These are phyloP conservation scores for Emmelina monodactyla DNA, from an alignment of 2,888 invertebrate species.

Conservation along the genomic window DNA sequence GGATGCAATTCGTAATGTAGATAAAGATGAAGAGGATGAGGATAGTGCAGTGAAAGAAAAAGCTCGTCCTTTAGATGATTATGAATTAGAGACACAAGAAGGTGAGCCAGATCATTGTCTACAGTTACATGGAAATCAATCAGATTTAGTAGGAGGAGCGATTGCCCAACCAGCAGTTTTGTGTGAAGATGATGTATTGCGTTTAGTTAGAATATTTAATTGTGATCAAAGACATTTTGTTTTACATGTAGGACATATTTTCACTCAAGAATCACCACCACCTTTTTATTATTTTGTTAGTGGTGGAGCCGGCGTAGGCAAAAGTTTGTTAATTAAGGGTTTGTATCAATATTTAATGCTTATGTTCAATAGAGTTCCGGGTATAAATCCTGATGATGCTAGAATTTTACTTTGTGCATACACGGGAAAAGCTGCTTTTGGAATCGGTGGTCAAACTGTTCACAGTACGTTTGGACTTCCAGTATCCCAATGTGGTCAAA, in stretches of 20 bases:
- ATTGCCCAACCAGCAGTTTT: too few relatives aligned
- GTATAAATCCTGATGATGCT: conserved; percentile 14
- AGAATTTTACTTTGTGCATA: conserved; percentile 5
- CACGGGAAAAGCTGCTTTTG: conserved; percentile 6
- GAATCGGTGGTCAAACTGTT: conserved; percentile 5
- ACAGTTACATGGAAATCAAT: too few relatives aligned
- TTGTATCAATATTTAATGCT: conserved; percentile 17
- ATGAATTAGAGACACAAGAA: conserved; percentile 7
- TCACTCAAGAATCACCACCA: conserved; percentile 8
- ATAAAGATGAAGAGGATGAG: conserved; percentile 5
- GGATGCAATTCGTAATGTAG: conserved; percentile 12
- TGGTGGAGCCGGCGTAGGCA: conserved; percentile 19
- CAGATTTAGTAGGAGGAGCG: too few relatives aligned
- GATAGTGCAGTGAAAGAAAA: conserved; percentile 2
- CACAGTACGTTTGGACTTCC: conserved; percentile 5
- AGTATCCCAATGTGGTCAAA: conserved; percentile 5
- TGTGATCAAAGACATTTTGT: conserved; percentile 5
- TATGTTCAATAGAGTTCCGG: conserved; percentile 15
- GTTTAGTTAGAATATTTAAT: conserved; percentile 5
- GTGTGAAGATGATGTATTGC: conserved; percentile 2
- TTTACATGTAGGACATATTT: too few relatives aligned
- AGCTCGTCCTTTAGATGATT: conserved; percentile 8
- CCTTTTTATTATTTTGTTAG: conserved; percentile 16
- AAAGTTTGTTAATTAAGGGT: conserved; percentile 20
- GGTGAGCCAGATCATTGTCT: too few relatives aligned